These are phyloP conservation scores for Ashinkailepas kermadecensis DNA, from an alignment of 2,888 invertebrate genomes.

Conservation along the genomic window DNA sequence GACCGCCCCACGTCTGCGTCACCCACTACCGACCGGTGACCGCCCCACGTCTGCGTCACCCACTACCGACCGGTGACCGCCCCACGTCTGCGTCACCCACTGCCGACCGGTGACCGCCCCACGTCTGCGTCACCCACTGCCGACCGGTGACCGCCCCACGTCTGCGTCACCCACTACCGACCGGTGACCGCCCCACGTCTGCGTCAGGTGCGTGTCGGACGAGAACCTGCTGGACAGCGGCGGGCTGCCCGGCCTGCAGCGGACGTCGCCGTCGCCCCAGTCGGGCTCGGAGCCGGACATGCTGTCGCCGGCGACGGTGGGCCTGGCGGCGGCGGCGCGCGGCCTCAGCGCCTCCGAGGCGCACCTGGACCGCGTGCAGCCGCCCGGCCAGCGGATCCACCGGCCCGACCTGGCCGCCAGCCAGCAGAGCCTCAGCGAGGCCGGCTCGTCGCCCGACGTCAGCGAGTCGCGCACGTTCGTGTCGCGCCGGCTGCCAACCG, in stretches of 20 bases:
- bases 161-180: too few relatives aligned
- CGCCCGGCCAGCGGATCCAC: not conserved
- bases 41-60: too few relatives aligned
- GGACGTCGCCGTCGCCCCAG: not conserved
- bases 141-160: too few relatives aligned
- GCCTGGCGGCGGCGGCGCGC: not conserved
- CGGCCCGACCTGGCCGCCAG: not conserved
- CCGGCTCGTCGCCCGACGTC: not conserved
- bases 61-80: too few relatives aligned
- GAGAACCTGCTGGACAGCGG: not conserved
- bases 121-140: too few relatives aligned
- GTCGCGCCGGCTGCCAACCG: not conserved
- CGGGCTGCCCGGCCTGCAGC: not conserved
- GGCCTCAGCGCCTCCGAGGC: not conserved
- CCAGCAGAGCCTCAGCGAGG: not conserved
- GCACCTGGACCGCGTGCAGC: slow-evolving; percentile 16
- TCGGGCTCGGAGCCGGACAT: not conserved
- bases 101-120: too few relatives aligned
- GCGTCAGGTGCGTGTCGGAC: not conserved
- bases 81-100: too few relatives aligned
- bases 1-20: too few relatives aligned
- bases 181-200: too few relatives aligned
- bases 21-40: too few relatives aligned
- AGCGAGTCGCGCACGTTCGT: not conserved
- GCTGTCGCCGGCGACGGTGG: not conserved